phyloP scores from a whole-genome alignment of 2,797 vertebrate species.

The Chelon auratus region DNA sequence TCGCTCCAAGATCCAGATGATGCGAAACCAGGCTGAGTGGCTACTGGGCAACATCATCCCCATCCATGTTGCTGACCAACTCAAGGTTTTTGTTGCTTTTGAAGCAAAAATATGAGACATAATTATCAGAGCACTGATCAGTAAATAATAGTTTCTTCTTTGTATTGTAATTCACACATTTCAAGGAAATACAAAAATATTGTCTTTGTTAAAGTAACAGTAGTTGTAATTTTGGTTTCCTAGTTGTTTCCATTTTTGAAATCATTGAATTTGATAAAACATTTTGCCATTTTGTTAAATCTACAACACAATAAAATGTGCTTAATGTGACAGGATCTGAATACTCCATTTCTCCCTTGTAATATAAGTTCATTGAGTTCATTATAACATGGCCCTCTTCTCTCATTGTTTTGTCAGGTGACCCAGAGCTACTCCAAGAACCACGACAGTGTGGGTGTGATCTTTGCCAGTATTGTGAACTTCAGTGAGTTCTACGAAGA shows the following conservation, averaged over 20 bases:
- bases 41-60: constrained; percentile 97
- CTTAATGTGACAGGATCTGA: not conserved
- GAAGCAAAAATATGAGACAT: constrained; percentile 6
- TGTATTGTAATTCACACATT: not conserved
- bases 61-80: constrained; percentile 96
- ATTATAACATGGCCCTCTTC: not conserved
- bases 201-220: not conserved
- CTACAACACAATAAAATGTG: not conserved
- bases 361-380: not conserved
- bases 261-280: not conserved
- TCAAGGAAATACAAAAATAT: not conserved
- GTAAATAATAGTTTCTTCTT: not conserved
- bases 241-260: not conserved
- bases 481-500: constrained; percentile 99
- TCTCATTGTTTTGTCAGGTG: constrained; percentile 68
- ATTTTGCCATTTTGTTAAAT: not conserved
- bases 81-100: constrained; percentile 85
- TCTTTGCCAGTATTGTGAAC: constrained; percentile 98
- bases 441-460: constrained; percentile 94
- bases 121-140: not conserved
- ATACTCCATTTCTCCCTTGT: constrained; percentile 1
- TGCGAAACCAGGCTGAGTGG: constrained; percentile 98
- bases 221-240: not conserved
- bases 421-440: constrained; percentile 99
- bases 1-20: constrained; percentile 95